These are phyloP conservation scores for Callipepla squamata DNA, from an alignment of 2,113 vertebrate genomes.

Conservation along the genomic window DNA sequence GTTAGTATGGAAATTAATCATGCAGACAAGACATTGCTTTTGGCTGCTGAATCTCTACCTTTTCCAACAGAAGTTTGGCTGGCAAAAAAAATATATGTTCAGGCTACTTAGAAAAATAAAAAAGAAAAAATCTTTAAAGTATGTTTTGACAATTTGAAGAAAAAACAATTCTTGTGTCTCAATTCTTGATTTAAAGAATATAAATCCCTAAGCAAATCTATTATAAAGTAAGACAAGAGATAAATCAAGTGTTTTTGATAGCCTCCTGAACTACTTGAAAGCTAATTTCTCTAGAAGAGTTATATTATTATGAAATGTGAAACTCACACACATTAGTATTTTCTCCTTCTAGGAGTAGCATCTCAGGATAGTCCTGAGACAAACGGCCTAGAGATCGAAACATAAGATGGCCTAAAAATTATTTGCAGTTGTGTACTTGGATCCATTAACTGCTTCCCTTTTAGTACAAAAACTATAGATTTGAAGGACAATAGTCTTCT, in stretches of 20 bases:
- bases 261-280: constrained; percentile 5
- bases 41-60: neutral
- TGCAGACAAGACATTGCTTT: neutral
- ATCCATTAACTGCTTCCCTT: neutral
- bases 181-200: constrained; percentile 37
- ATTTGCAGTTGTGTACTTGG: neutral
- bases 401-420: neutral
- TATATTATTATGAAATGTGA: neutral
- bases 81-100: neutral
- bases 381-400: constrained; percentile 24
- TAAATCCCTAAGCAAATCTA: constrained; percentile 8
- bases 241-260: constrained; percentile 24
- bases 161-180: constrained; percentile 15
- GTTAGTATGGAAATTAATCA: neutral
- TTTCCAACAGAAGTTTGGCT: neutral
- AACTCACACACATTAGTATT: constrained; percentile 12
- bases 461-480: neutral
- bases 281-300: neutral
- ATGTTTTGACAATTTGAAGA: neutral
- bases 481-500: neutral
- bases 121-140: neutral
- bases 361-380: neutral
- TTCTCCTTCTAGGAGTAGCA: neutral
- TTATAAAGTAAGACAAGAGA: constrained; percentile 24
- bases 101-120: neutral